phyloP scores from a whole-genome alignment of 2,113 vertebrate species.

The Chunga burmeisteri region DNA sequence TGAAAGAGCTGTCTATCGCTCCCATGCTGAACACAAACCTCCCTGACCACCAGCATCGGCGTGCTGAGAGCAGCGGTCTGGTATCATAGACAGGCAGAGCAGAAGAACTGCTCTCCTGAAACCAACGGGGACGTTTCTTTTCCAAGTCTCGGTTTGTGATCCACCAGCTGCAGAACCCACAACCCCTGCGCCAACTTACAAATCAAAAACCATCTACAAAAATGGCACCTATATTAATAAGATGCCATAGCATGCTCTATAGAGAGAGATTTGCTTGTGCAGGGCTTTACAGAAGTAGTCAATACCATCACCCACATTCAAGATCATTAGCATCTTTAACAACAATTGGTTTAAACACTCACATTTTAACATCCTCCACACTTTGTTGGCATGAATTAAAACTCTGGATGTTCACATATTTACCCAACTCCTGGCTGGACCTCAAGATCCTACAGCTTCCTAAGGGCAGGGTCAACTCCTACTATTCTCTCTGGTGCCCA shows the following conservation, averaged over 20 bases:
- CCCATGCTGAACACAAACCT: background rate
- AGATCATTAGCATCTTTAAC: background rate
- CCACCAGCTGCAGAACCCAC: background rate
- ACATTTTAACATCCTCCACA: background rate
- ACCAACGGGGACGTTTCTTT: background rate
- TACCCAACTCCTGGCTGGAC: background rate
- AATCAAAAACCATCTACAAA: background rate
- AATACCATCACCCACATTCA: background rate
- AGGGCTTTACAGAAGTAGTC: background rate
- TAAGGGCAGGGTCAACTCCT: background rate
- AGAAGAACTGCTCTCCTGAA: background rate
- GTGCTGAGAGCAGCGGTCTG: fast-evolving
- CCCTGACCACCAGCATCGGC: background rate
- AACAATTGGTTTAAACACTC: background rate
- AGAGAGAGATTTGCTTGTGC: background rate
- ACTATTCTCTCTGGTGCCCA: background rate
- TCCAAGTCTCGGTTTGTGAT: background rate
- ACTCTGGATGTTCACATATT: background rate
- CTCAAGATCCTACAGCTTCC: background rate
- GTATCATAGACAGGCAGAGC: fast-evolving
- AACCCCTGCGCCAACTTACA: background rate
- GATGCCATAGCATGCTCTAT: background rate
- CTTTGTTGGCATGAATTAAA: background rate
- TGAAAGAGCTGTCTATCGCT: background rate
- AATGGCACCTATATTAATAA: background rate